Base-by-base conservation (phyloP, 2,113 vertebrate species). In the Triplophysa siluroides region DNA sequence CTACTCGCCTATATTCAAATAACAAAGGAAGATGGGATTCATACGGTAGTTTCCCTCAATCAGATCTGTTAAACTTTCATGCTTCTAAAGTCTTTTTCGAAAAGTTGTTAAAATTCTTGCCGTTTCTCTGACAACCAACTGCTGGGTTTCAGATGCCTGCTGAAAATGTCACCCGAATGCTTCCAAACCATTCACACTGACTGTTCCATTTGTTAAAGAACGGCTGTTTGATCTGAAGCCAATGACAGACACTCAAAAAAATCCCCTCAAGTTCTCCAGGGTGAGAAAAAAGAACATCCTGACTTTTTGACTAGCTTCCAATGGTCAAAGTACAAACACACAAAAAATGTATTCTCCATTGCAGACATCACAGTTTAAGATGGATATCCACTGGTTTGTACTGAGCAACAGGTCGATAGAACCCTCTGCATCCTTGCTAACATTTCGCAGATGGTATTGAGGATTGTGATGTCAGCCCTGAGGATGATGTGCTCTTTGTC, bases 141-240 rank as follows among this genome's bases (percentile, higher is more conserved):
- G 24, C 24, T 16, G 23, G 10, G 23, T 23, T 66, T 82, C 23
- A 33, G 58, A 62, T 71, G 45, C 38, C 45, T 78, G 29, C 58
- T 61, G 38, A 72, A 56, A 77, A 66, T 64, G 56, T 58, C 76
- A 56, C 45, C 41, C n/a, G 61, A 70, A 75, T 54, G 33, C 45
- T 29, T 67, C 64, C 56, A 63, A 24, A 83, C 60, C 45, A 76
- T 60, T 66, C 29, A 14, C 64, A 24, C 12, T 76, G 64, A 70
- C 56, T 63, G 64, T 76, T 83, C 52, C 64, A 75, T 79, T 76
- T 71, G 45, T 79, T 83, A 54, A 76, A 69, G 61, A 80, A 66
- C n/a, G 33, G 16, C 23, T 43, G 50, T 65, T 80, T 83, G 61
- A 77, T 72, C n/a, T 60, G 43, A 77, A 72, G 76, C 66, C 50